Evolutionary conservation across 2,888 invertebrate species (phyloP).

Genomic region (Dasypolia templi): DNA sequence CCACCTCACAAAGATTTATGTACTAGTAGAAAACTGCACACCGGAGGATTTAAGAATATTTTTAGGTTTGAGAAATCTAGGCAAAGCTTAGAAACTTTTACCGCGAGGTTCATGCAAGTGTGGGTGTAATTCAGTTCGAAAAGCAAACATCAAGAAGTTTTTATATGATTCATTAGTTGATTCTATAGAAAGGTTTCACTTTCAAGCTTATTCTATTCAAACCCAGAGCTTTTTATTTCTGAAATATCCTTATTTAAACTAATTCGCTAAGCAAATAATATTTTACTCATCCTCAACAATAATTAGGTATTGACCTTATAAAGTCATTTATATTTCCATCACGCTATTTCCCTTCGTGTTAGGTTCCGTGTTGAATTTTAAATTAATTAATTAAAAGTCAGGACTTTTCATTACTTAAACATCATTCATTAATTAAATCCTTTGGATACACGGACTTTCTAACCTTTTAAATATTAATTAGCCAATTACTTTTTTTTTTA

Average conservation of each 20-base stretch:
- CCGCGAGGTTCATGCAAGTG: neutral
- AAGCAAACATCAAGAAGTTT: slow-evolving; percentile 6
- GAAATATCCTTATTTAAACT: neutral
- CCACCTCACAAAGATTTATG: neutral
- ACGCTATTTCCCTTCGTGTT: slow-evolving; percentile 22
- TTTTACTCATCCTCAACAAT: neutral
- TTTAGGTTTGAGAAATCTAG: neutral
- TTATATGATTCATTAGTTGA: neutral
- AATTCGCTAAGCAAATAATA: neutral
- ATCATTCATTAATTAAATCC: slow-evolving; percentile 50
- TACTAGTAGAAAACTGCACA: neutral
- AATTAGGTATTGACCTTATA: slow-evolving; percentile 6
- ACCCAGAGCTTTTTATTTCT: neutral
- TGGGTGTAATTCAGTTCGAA: slow-evolving; percentile 11
- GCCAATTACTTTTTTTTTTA: neutral
- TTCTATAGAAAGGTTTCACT: neutral
- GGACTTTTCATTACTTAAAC: slow-evolving; percentile 34
- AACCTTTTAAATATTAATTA: slow-evolving; percentile 21
- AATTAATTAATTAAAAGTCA: slow-evolving; percentile 53
- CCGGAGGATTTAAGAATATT: neutral
- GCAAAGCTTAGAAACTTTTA: slow-evolving; percentile 1
- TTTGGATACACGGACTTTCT: slow-evolving; percentile 28
- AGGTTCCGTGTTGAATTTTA: slow-evolving; percentile 43
- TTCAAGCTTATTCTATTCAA: neutral
- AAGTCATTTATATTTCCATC: slow-evolving; percentile 43